Evolutionary conservation across 1,140 invertebrate species (phyloP).

Genomic region (Caenorhabditis brenneri): DNA sequence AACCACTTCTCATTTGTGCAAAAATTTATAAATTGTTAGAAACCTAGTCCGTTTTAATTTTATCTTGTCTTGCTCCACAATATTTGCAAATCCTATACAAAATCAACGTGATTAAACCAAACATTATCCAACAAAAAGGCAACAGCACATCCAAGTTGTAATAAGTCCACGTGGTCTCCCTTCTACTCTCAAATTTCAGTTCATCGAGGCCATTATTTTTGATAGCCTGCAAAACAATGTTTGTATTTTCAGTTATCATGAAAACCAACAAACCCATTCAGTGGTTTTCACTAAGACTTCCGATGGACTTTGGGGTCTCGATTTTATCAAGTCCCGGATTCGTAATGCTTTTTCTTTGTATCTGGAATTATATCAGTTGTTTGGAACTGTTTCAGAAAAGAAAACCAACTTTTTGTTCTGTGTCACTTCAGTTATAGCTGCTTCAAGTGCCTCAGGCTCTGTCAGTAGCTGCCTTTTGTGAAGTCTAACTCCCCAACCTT

Average conservation of each 20-base stretch:
- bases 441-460: too few species aligned
- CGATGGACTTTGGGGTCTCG: not conserved
- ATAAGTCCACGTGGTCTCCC: not conserved
- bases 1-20: too few species aligned
- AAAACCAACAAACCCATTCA: not conserved
- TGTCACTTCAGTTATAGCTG: too few species aligned
- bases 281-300: not conserved
- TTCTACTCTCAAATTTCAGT: not conserved
- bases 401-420: too few species aligned
- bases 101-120: too few species aligned
- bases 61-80: too few species aligned
- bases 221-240: not conserved
- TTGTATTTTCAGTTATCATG: not conserved
- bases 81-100: too few species aligned
- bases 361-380: too few species aligned
- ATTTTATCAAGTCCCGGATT: constrained; percentile 2
- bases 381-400: too few species aligned
- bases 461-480: not conserved
- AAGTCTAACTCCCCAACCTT: constrained; percentile 74
- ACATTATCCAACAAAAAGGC: not conserved
- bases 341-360: not conserved
- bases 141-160: not conserved
- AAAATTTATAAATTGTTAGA: too few species aligned
- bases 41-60: too few species aligned
- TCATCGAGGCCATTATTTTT: constrained; percentile 3